Conservation (phyloP, 2,888 invertebrate genomes). For the Homarus gammarus region DNA sequence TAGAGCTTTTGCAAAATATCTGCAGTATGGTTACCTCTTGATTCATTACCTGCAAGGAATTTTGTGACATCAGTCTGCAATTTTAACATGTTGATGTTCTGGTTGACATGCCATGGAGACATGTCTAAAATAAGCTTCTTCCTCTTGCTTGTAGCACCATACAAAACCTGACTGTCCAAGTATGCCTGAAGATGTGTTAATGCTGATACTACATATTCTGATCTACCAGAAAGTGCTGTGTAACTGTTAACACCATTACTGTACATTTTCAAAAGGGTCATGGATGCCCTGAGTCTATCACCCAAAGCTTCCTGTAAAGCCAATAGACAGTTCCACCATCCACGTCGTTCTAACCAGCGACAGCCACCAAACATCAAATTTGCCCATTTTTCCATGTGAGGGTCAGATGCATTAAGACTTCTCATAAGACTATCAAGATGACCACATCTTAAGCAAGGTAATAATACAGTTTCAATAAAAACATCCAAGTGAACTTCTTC, state of each 20-base stretch:
- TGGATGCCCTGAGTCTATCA: slow-evolving; percentile 72
- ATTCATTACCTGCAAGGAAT: slow-evolving; percentile 85
- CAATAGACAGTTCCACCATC: slow-evolving; percentile 86
- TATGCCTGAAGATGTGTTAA: slow-evolving; percentile 52
- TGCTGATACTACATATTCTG: slow-evolving; percentile 38
- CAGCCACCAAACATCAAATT: slow-evolving; percentile 86
- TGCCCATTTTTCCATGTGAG: slow-evolving; percentile 84
- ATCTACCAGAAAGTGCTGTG: slow-evolving; percentile 34
- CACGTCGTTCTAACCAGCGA: slow-evolving; percentile 85
- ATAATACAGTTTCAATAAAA: slow-evolving; percentile 86
- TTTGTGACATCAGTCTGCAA: slow-evolving; percentile 90
- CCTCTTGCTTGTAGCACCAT: slow-evolving; percentile 21
- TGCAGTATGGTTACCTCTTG: slow-evolving; percentile 78
- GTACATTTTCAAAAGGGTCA: slow-evolving; percentile 71
- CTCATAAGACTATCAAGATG: slow-evolving; percentile 83
- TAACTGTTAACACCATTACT: slow-evolving; percentile 39
- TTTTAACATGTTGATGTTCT: slow-evolving; percentile 88
- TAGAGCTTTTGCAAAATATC: slow-evolving; percentile 23
- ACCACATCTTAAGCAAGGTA: slow-evolving; percentile 85
- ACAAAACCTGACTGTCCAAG: slow-evolving; percentile 50
- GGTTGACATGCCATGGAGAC: slow-evolving; percentile 83
- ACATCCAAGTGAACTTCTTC: slow-evolving; percentile 85
- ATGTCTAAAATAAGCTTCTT: slow-evolving; percentile 26
- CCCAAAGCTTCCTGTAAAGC: slow-evolving; percentile 82
- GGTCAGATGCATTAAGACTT: slow-evolving; percentile 84